Evolutionary conservation across 2,888 invertebrate genomes (phyloP).

Genomic region (Gymnocheta viridis): DNA sequence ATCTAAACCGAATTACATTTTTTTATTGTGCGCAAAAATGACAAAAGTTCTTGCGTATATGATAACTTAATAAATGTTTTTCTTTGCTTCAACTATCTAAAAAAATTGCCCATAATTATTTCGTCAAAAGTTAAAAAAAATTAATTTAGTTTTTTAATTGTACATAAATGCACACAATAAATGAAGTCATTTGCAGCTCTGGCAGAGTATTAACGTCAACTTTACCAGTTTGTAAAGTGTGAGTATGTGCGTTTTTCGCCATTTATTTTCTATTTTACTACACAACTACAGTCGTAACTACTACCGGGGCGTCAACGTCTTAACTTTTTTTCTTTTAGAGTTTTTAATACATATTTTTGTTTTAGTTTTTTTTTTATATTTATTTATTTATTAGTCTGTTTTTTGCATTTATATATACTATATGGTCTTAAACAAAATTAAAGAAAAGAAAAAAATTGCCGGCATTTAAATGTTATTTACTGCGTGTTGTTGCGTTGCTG

Average conservation of each 20-base stretch:
- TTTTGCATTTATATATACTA: slow-evolving; percentile 45
- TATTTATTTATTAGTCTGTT: slow-evolving; percentile 42
- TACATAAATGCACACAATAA: background rate
- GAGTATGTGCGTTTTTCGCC: background rate
- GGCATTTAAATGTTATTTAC: slow-evolving; percentile 66
- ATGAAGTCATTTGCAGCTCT: slow-evolving; percentile 49
- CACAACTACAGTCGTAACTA: slow-evolving; percentile 21
- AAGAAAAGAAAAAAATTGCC: slow-evolving; percentile 41
- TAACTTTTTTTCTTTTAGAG: slow-evolving; percentile 38
- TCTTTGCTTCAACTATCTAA: too few relatives aligned
- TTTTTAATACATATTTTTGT: slow-evolving; percentile 29
- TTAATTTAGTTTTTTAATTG: too few relatives aligned
- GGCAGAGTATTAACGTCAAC: slow-evolving; percentile 32
- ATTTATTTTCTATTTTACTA: slow-evolving; percentile 54
- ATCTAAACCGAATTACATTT: too few relatives aligned
- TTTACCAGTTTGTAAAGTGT: slow-evolving; percentile 9
- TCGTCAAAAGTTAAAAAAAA: too few relatives aligned
- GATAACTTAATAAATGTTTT: too few relatives aligned
- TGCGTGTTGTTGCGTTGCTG: slow-evolving; percentile 51
- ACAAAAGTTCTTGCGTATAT: too few relatives aligned
- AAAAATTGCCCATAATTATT: too few relatives aligned
- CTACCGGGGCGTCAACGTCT: slow-evolving; percentile 62
- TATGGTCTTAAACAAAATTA: slow-evolving; percentile 43
- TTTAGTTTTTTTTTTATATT: slow-evolving; percentile 20
- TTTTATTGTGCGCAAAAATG: too few relatives aligned